A percentile compares a stretch with the other conserved stretches of the same genome.
Evolutionary conservation across 2,113 vertebrate genomes (phyloP).

Genomic region (Mormoops blainvillei): DNA sequence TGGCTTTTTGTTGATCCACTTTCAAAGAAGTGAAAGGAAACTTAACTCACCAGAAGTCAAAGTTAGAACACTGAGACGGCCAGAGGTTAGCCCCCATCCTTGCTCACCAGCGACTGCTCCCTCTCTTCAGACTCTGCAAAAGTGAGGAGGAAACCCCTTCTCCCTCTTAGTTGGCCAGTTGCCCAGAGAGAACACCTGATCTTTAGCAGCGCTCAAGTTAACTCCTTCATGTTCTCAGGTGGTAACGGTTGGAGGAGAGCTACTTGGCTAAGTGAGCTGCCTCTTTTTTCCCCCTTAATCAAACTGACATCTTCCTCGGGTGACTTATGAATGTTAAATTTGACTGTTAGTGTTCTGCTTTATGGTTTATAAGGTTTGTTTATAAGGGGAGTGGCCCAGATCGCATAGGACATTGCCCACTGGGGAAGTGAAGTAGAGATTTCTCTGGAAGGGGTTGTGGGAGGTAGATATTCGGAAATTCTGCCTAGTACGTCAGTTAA

Average conservation of each 20-base stretch:
- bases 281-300: neutral
- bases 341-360: neutral
- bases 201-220: neutral
- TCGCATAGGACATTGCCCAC: neutral
- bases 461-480: neutral
- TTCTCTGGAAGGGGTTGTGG: neutral
- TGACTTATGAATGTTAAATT: conserved; percentile 21
- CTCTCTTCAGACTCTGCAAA: neutral
- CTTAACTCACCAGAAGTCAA: neutral
- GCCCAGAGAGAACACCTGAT: neutral
- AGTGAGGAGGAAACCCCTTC: neutral
- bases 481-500: neutral
- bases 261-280: neutral
- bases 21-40: conserved; percentile 50
- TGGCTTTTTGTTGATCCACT: conserved; percentile 23
- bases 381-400: neutral
- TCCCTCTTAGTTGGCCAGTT: neutral
- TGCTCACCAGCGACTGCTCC: neutral
- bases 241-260: neutral
- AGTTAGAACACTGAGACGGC: neutral
- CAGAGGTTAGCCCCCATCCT: neutral
- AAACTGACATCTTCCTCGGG: neutral
- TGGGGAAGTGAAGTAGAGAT: neutral
- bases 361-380: neutral
- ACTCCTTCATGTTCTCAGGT: neutral